Evolutionary conservation across 2,113 vertebrate species (phyloP).

Genomic region (Microtus richardsoni): DNA sequence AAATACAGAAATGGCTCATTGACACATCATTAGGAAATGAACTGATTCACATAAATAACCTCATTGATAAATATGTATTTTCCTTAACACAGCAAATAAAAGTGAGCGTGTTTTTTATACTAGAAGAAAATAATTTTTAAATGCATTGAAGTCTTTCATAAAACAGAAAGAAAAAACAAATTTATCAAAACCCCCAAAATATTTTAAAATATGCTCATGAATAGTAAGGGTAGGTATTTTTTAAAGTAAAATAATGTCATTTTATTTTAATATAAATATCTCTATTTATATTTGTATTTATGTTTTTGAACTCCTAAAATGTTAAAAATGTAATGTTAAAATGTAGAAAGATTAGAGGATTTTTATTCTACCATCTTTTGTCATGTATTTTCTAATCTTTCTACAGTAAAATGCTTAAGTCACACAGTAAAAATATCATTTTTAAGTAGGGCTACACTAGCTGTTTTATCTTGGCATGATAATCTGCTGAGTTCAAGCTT

Average conservation of each 20-base stretch:
- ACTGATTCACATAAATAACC: background rate
- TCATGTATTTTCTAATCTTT: background rate
- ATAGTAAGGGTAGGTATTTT: background rate
- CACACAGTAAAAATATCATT: background rate
- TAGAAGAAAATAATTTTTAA: conserved; percentile 54
- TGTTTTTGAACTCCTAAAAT: conserved; percentile 39
- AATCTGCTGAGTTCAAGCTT: background rate
- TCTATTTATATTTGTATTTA: conserved; percentile 30
- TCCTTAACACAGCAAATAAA: conserved; percentile 46
- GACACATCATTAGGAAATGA: conserved; percentile 29
- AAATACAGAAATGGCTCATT: background rate
- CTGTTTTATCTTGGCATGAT: conserved; percentile 25
- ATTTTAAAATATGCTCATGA: background rate
- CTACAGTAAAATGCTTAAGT: background rate
- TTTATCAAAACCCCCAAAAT: conserved; percentile 13
- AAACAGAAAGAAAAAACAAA: background rate
- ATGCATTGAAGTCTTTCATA: background rate
- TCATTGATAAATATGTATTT: conserved; percentile 44
- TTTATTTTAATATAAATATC: conserved; percentile 27
- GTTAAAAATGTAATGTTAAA: background rate
- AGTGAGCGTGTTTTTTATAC: conserved; percentile 3
- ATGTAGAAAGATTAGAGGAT: background rate
- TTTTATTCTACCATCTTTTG: conserved; percentile 30
- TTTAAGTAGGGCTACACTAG: background rate
- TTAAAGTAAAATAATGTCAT: background rate